phyloP scores from a whole-genome alignment of 2,797 vertebrate genomes.

The Hippocampus kuda region DNA sequence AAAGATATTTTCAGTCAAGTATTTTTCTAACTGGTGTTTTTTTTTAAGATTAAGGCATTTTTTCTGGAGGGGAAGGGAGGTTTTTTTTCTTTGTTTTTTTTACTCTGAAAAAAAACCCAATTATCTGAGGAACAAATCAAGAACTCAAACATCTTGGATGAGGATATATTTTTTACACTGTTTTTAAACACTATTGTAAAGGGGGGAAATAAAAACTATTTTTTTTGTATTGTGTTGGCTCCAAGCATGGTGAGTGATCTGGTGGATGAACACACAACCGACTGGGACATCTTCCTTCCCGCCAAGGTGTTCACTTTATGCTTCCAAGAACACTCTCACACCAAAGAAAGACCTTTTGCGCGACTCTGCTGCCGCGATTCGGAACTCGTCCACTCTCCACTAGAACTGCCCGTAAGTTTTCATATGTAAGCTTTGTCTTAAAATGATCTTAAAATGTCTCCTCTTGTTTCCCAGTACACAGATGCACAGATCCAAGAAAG shows the following conservation, averaged over 20 bases:
- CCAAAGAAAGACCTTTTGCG: slow-evolving; percentile 56
- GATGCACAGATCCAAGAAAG: slow-evolving; percentile 44
- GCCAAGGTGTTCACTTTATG: slow-evolving; percentile 61
- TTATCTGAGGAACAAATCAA: no score
- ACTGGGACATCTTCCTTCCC: slow-evolving; percentile 64
- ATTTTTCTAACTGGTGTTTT: no score
- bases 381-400: slow-evolving; percentile 32
- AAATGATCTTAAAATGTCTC: slow-evolving; percentile 7
- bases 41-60: neutral
- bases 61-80: neutral
- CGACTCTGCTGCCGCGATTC: slow-evolving; percentile 44
- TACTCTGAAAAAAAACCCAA: no score
- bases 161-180: no score
- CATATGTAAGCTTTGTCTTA: no score
- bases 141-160: no score
- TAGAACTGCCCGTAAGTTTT: slow-evolving; percentile 38
- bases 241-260: slow-evolving; percentile 60
- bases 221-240: neutral
- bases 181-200: neutral
- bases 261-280: slow-evolving; percentile 42
- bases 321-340: slow-evolving; percentile 54
- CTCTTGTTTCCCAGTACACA: slow-evolving; percentile 28
- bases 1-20: no score
- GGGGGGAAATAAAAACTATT: no score
- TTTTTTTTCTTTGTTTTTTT: no score